Evolutionary conservation across 2,888 invertebrate genomes (phyloP), one percentile per base, ranked within the genome.

Genomic region (Sinelater perroti): DNA sequence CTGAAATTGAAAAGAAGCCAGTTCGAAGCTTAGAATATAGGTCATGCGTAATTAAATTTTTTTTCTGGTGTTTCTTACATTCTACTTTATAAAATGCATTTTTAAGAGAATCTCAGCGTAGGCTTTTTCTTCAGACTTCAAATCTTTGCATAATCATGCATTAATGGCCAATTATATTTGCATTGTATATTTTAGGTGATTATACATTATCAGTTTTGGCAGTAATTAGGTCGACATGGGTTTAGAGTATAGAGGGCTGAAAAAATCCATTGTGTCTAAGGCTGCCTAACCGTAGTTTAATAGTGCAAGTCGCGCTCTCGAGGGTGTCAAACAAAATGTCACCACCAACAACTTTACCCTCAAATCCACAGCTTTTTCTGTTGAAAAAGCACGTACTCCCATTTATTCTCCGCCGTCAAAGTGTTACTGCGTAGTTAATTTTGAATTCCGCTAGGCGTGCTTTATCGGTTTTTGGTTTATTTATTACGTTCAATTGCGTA

Each of bases 261-360:
- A 47, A 49, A 47, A 55, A 55, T 21, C 40, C 38, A 55, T 55
- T 55, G 50, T 38, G 36, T 28, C 17, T 35, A 6, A 24, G 17
- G 36, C 35, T 45, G 36, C 35, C 35, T 53, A 53, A 53, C 45
- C 45, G 36, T 36, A 53, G 45, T 53, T 53, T 53, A 55, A 55
- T 55, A 55, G 47, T 40, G 30, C 28, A 36, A 55, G 47, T 55
- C 47, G 47, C 40, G 47, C 38, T 49, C 47, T 24, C 40, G 40
- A 55, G 47, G 47, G 55, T 55, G 47, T 55, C 55, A 55, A 55
- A 55, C 55, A 55, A 55, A 55, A 55, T 55, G 55, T 55, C 47
- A 47, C 55, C 54, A 54, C 54, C 46, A 54, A 54, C 45, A 54
- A 46, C 54, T 51, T 51, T 33, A 55, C 40, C 35, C 24, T 44